Percentiles rank a stretch among this genome's conserved stretches.
Conservation (phyloP, 2,888 invertebrate genomes). For the Watsonalla binaria region DNA sequence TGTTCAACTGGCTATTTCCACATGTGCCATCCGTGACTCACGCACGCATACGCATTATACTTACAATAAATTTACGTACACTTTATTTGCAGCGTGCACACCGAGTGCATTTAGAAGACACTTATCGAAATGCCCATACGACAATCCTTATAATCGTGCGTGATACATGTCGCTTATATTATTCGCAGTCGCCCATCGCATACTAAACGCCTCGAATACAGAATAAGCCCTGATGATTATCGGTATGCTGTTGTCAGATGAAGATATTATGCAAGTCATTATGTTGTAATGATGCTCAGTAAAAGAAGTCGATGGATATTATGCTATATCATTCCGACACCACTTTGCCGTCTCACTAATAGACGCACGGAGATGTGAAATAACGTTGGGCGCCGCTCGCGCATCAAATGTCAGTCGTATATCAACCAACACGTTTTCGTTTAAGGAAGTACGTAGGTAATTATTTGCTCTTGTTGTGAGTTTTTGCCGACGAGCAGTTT, state of each 20-base stretch:
- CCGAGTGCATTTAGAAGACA: conserved; percentile 40
- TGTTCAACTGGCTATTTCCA: conserved; percentile 71
- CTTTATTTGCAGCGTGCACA: conserved; percentile 42
- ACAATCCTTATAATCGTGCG: conserved; percentile 44
- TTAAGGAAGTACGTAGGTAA: conserved; percentile 33
- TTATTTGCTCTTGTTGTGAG: conserved; percentile 34
- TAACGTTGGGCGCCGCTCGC: conserved; percentile 11
- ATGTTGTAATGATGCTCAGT: conserved; percentile 21
- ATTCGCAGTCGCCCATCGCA: conserved; percentile 32
- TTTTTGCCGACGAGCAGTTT: conserved; percentile 39
- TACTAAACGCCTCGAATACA: conserved; percentile 21
- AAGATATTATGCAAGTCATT: conserved; percentile 44
- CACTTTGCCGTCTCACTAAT: conserved; percentile 17
- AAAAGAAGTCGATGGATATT: conserved; percentile 23
- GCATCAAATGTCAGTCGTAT: conserved; percentile 13
- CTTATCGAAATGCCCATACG: conserved; percentile 50
- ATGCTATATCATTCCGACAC: conserved; percentile 28
- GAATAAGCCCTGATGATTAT: conserved; percentile 22
- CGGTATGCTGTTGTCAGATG: conserved; percentile 18
- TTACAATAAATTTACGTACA: conserved; percentile 47
- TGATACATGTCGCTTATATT: conserved; percentile 25
- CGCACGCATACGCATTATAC: conserved; percentile 57
- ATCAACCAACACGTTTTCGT: conserved; percentile 32
- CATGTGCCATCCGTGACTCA: conserved; percentile 72
- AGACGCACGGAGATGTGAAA: conserved; percentile 3